These are phyloP conservation scores for Pogonocichla stellata DNA, from an alignment of 2,113 vertebrate species.

Conservation along the genomic window DNA sequence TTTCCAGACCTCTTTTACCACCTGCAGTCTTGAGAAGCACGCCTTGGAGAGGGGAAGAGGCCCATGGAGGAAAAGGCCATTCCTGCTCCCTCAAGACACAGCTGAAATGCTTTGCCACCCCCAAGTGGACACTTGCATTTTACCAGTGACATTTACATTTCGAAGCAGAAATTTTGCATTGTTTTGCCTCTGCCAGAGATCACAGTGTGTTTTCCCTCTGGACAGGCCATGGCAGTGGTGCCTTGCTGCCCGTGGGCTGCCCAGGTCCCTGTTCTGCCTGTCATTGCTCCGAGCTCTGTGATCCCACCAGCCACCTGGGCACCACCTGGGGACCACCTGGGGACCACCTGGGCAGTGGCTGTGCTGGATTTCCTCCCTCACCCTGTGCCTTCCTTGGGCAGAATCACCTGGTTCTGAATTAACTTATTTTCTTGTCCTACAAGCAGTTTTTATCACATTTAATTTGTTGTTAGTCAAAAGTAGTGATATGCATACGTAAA, in stretches of 20 bases:
- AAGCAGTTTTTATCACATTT: neutral
- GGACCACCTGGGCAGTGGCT: neutral
- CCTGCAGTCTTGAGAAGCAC: neutral
- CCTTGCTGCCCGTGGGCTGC: neutral
- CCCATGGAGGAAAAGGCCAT: neutral
- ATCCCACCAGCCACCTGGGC: neutral
- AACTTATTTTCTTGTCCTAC: neutral
- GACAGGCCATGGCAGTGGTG: fast-evolving
- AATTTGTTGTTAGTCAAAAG: neutral
- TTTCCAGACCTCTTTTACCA: neutral
- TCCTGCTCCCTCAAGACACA: constrained; percentile 32
- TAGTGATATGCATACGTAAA: neutral
- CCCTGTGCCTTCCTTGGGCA: neutral
- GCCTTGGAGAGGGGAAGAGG: neutral
- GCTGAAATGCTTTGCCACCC: constrained; percentile 66
- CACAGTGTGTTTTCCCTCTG: neutral
- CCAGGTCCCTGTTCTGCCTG: neutral
- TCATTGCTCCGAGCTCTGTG: neutral
- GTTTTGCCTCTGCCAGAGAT: neutral
- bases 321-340: neutral
- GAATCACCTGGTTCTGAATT: neutral
- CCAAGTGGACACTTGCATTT: constrained; percentile 60
- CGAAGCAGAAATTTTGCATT: neutral
- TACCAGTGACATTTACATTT: neutral
- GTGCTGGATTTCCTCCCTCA: neutral